Evolutionary conservation across 2,888 invertebrate species (phyloP).

Genomic region (Chouioia cunea): DNA sequence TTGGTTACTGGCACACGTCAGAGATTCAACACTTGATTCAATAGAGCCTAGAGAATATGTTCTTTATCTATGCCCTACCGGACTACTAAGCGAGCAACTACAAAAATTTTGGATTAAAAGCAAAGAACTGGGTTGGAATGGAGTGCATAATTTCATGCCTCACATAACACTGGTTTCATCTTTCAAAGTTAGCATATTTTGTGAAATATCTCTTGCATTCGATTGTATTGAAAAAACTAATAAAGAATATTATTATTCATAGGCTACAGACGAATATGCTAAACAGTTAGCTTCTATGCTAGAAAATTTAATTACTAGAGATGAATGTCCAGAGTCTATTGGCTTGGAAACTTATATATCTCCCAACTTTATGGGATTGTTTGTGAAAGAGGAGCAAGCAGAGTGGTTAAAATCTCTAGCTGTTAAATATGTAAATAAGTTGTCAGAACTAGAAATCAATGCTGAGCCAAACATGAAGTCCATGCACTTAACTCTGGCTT

Average conservation of each 20-base stretch:
- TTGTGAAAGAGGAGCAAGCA: constrained; percentile 86
- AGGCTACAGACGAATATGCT: constrained; percentile 84
- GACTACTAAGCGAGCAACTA: constrained; percentile 79
- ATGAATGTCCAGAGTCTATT: constrained; percentile 74
- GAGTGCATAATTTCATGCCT: constrained; percentile 90
- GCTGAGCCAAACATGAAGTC: constrained; percentile 87
- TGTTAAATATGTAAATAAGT: constrained; percentile 84
- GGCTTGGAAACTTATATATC: constrained; percentile 86
- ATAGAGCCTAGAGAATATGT: constrained; percentile 86
- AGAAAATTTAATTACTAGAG: constrained; percentile 80
- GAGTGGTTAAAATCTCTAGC: constrained; percentile 84
- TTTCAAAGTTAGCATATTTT: constrained; percentile 77
- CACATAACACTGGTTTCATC: constrained; percentile 92
- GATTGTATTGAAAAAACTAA: constrained; percentile 6
- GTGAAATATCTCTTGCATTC: neutral
- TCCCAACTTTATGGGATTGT: constrained; percentile 91
- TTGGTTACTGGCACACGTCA: constrained; percentile 91
- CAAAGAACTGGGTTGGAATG: constrained; percentile 84
- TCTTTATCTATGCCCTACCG: constrained; percentile 88
- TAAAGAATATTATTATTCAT: constrained; percentile 18
- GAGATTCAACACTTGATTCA: constrained; percentile 84
- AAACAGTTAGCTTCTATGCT: constrained; percentile 78
- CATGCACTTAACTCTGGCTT: constrained; percentile 88
- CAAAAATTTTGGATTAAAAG: constrained; percentile 85
- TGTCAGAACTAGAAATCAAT: constrained; percentile 79